Conservation (phyloP, 2,797 vertebrate species). For the Scleropages formosus region DNA sequence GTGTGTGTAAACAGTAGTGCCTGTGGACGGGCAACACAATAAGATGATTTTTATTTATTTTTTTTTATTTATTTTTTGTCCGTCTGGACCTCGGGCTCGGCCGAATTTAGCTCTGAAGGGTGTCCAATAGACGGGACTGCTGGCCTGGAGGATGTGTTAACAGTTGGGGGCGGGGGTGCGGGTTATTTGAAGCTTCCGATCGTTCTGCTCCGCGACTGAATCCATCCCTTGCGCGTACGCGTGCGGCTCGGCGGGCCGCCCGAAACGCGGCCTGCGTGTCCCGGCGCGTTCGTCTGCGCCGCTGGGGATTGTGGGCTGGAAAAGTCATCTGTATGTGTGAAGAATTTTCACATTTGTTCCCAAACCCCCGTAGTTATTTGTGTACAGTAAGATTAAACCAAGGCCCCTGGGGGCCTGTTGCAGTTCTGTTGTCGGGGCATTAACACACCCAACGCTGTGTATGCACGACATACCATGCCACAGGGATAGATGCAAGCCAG, state of each 20-base stretch:
- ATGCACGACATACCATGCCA: no score
- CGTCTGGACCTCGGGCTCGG: neutral
- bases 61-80: neutral
- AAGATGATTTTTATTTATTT: neutral
- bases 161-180: neutral
- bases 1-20: neutral
- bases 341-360: slow-evolving; percentile 34
- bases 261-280: neutral
- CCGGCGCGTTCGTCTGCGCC: neutral
- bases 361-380: no score
- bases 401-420: no score
- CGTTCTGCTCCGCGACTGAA: neutral
- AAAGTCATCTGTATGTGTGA: neutral
- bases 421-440: no score
- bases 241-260: neutral
- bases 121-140: neutral
- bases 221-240: neutral
- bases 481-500: neutral
- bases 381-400: no score
- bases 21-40: neutral
- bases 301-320: no score
- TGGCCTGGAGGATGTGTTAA: neutral
- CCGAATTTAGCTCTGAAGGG: neutral
- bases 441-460: no score
- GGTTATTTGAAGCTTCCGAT: neutral